A percentile compares a stretch with the other conserved stretches of the same genome.
Conservation (phyloP, 1,140 invertebrate species). For the Drosophila tristis region DNA sequence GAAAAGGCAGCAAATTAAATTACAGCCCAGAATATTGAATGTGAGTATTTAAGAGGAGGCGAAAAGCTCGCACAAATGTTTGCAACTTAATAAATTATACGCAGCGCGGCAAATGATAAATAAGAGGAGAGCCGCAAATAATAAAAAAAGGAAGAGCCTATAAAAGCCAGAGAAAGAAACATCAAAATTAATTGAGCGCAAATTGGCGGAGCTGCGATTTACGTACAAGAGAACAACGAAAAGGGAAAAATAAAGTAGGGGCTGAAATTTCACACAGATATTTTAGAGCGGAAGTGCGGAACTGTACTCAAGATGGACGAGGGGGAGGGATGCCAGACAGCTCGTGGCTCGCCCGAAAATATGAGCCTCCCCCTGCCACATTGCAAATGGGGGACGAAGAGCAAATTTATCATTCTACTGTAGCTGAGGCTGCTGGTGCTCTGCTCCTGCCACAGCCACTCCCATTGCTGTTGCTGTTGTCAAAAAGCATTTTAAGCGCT, state of each 20-base stretch:
- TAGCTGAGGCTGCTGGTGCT: constrained; percentile 1
- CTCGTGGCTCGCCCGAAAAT: constrained; percentile 43
- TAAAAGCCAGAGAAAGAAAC: constrained; percentile 24
- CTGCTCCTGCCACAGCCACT: too few relatives aligned
- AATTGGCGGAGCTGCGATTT: constrained; percentile 71
- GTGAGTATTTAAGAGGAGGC: constrained; percentile 36
- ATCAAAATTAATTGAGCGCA: constrained; percentile 79
- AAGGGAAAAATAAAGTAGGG: constrained; percentile 43
- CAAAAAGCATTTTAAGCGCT: constrained; percentile 79
- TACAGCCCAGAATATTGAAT: constrained; percentile 21
- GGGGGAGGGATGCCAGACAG: constrained; percentile 28
- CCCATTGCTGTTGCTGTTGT: constrained; percentile 49
- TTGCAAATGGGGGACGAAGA: constrained; percentile 35
- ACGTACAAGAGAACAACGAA: constrained; percentile 20
- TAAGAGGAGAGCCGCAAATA: constrained; percentile 51
- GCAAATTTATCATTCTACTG: constrained; percentile 72
- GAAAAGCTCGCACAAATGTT: constrained; percentile 56
- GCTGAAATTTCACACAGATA: constrained; percentile 56
- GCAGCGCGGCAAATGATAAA: constrained; percentile 48
- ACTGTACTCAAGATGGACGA: constrained; percentile 40
- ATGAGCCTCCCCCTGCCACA: constrained; percentile 3
- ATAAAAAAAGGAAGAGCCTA: constrained; percentile 14
- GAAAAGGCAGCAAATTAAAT: constrained; percentile 54
- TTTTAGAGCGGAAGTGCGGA: constrained; percentile 11
- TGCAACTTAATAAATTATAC: constrained; percentile 66